A percentile compares a stretch with the other conserved stretches of the same genome.
phyloP scores from a whole-genome alignment of 2,113 vertebrate species.

The Salvator merianae region DNA sequence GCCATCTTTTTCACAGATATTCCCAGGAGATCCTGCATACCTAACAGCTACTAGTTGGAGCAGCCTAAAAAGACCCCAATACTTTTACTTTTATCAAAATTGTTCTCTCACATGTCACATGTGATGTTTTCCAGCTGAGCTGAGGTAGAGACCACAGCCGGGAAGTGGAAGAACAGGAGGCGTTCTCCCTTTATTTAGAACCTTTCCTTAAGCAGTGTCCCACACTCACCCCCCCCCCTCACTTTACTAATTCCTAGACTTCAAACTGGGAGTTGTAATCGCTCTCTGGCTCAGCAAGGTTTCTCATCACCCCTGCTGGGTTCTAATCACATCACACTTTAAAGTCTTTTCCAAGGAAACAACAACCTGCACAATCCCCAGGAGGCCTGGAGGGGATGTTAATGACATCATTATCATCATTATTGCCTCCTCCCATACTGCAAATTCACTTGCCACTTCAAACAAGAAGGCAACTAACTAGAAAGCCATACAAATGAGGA shows the following conservation, averaged over 20 bases:
- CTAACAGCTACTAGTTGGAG: neutral
- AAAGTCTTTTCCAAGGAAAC: slow-evolving; percentile 8
- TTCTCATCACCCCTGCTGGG: slow-evolving; percentile 8
- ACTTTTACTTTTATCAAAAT: neutral
- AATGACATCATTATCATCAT: slow-evolving; percentile 1
- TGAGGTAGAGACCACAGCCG: neutral
- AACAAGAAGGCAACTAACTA: neutral
- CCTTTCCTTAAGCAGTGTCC: neutral
- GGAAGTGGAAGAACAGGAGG: neutral
- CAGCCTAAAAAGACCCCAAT: neutral
- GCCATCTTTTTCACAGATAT: neutral
- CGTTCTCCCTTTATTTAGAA: neutral
- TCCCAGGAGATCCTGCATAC: neutral
- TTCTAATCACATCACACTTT: slow-evolving; percentile 16
- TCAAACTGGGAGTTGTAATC: slow-evolving; percentile 1
- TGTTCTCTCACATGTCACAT: neutral
- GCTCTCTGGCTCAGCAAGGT: neutral
- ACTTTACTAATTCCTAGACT: neutral
- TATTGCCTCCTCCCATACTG: neutral
- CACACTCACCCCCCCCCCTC: too few species aligned
- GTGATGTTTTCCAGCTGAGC: neutral
- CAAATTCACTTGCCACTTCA: neutral
- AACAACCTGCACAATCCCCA: neutral
- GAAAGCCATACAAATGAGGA: neutral
- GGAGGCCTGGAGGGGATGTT: neutral